phyloP scores from a whole-genome alignment of 2,797 vertebrate genomes.

The Schizopygopsis pylzovi region DNA sequence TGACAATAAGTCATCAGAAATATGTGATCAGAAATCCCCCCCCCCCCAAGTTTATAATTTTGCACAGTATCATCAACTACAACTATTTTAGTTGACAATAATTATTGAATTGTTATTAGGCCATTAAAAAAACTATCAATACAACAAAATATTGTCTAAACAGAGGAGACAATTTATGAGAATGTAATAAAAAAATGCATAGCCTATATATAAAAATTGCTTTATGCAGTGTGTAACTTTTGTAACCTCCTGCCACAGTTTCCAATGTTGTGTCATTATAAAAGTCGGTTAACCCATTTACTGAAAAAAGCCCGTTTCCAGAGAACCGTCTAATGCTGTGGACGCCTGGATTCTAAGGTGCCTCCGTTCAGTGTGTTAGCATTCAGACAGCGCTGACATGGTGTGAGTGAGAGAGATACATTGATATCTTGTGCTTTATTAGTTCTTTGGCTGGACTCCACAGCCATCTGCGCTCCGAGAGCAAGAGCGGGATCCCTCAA shows the following conservation, averaged over 20 bases:
- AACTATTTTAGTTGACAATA: background rate
- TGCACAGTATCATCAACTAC: no score
- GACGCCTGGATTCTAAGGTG: background rate
- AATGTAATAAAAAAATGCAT: background rate
- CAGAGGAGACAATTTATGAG: background rate
- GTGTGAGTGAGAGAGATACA: constrained; percentile 18
- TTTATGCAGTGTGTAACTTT: background rate
- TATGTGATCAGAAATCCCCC: no score
- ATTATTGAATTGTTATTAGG: background rate
- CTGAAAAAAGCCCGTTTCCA: background rate
- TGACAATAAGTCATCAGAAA: background rate
- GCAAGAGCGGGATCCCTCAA: constrained; percentile 61
- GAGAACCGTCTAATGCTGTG: background rate
- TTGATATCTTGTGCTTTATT: constrained; percentile 47
- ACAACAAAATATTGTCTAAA: background rate
- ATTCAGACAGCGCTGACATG: constrained; percentile 26
- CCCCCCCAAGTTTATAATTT: no score
- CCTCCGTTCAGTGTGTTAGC: background rate
- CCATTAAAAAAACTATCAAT: background rate
- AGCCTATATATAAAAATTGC: no score
- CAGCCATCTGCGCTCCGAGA: constrained; percentile 60
- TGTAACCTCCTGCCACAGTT: background rate
- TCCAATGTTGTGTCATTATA: background rate
- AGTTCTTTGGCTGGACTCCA: constrained; percentile 56
- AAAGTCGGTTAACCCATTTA: background rate